phyloP scores from a whole-genome alignment of 2,797 vertebrate species.

The Meda fulgida region DNA sequence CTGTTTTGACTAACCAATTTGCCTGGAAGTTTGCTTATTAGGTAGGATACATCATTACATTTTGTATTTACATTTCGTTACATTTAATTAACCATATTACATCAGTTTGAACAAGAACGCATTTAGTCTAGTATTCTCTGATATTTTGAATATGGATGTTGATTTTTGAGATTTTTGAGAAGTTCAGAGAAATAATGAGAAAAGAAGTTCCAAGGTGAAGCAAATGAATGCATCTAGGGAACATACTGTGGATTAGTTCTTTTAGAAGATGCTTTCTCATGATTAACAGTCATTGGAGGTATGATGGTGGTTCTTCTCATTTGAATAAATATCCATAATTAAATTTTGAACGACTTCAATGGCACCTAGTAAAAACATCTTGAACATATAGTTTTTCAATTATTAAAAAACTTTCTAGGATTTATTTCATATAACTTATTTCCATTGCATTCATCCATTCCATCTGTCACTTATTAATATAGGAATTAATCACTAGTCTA shows the following conservation, averaged over 20 bases:
- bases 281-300: no score
- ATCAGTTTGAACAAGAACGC: background rate
- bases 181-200: background rate
- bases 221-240: background rate
- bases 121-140: background rate
- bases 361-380: background rate
- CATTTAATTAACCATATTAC: background rate
- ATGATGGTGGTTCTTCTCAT: background rate
- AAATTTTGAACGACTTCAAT: no score
- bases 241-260: background rate
- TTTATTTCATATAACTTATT: background rate
- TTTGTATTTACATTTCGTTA: background rate
- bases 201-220: background rate
- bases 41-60: background rate
- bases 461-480: background rate
- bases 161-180: background rate
- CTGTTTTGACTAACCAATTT: conserved; percentile 10
- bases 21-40: background rate
- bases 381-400: background rate
- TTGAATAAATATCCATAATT: background rate
- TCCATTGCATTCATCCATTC: background rate
- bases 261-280: background rate
- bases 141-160: background rate
- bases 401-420: background rate
- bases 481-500: background rate